Percentiles rank a stretch among this genome's conserved stretches.
These are phyloP conservation scores for Zophobas atratus DNA, from an alignment of 1,140 invertebrate genomes.

Conservation along the genomic window DNA sequence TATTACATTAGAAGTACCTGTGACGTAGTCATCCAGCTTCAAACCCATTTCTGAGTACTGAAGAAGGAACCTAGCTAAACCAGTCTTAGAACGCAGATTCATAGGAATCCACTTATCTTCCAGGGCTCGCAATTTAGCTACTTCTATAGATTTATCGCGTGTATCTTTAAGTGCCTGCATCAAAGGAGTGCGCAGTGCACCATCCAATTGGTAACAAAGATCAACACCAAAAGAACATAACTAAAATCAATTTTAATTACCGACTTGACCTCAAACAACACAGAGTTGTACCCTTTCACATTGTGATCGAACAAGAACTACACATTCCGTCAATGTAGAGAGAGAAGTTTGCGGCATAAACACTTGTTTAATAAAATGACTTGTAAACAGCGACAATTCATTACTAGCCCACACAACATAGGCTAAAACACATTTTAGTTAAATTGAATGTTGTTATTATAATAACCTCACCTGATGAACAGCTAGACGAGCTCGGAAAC, in stretches of 20 bases:
- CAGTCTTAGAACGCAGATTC: conserved; percentile 75
- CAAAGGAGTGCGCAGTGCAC: conserved; percentile 77
- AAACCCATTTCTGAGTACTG: conserved; percentile 74
- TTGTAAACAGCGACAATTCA: conserved; percentile 88
- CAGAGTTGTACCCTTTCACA: conserved; percentile 62
- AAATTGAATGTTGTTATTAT: conserved; percentile 2
- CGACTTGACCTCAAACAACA: not conserved
- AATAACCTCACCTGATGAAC: conserved; percentile 76
- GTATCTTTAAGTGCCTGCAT: conserved; percentile 76
- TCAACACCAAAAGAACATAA: conserved; percentile 83
- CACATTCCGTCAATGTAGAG: conserved; percentile 89
- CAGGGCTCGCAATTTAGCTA: conserved; percentile 77
- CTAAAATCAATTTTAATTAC: conserved; percentile 66
- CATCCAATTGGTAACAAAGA: conserved; percentile 82
- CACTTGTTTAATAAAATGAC: conserved; percentile 89
- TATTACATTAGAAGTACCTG: conserved; percentile 64
- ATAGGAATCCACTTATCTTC: conserved; percentile 83
- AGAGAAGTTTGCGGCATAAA: conserved; percentile 92
- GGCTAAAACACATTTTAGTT: conserved; percentile 71
- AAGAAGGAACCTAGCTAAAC: conserved; percentile 71
- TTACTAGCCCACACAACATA: conserved; percentile 93
- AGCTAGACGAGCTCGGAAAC: conserved; percentile 83
- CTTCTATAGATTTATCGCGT: conserved; percentile 83
- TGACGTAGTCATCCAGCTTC: conserved; percentile 71
- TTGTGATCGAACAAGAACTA: conserved; percentile 69